Conservation (phyloP, 2,113 vertebrate species). For the Paradoxurus hermaphroditus region DNA sequence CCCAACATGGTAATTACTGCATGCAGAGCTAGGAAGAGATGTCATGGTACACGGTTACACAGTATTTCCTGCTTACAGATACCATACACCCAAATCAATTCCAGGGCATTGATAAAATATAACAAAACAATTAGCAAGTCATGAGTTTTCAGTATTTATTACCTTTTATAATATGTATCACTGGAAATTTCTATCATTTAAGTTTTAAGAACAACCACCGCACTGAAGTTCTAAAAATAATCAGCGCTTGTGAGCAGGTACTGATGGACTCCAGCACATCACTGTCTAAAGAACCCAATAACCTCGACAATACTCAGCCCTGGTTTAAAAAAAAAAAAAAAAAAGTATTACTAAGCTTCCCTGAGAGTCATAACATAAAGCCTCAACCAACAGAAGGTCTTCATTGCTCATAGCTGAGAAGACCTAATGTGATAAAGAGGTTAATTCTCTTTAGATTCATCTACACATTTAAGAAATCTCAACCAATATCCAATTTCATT, state of each 20-base stretch:
- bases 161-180: not conserved
- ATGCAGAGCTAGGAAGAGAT: not conserved
- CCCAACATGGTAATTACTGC: not conserved
- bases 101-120: not conserved
- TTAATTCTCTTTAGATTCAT: not conserved
- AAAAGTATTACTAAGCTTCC: not conserved
- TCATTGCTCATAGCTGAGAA: not conserved
- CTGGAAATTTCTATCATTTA: not conserved
- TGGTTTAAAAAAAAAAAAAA: no score
- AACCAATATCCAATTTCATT: not conserved
- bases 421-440: not conserved
- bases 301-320: not conserved
- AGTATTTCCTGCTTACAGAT: not conserved
- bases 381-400: not conserved
- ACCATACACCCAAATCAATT: not conserved
- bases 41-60: fast-evolving
- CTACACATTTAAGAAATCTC: not conserved
- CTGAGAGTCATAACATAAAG: not conserved
- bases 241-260: not conserved
- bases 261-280: not conserved
- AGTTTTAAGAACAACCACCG: not conserved
- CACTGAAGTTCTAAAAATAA: not conserved
- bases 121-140: not conserved
- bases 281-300: not conserved
- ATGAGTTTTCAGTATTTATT: not conserved